Evolutionary conservation across 2,113 vertebrate genomes (phyloP).

Genomic region (Paraplagusia blochii): DNA sequence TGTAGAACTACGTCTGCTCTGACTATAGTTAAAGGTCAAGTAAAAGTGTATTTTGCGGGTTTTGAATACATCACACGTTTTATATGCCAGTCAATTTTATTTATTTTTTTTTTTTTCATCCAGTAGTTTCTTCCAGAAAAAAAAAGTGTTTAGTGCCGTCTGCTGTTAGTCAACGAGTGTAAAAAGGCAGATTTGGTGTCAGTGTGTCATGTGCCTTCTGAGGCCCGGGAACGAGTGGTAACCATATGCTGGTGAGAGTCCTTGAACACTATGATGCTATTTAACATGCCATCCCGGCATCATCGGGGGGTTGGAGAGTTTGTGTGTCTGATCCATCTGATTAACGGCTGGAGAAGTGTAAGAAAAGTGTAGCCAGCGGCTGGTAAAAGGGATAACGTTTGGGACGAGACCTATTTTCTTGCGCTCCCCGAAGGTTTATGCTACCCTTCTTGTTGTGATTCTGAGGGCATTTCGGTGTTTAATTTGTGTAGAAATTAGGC

Average conservation of each 20-base stretch:
- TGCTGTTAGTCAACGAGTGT: constrained; percentile 6
- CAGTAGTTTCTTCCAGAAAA: background rate
- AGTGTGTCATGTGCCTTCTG: constrained; percentile 12
- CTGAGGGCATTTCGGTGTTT: constrained; percentile 29
- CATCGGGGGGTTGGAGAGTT: constrained; percentile 17
- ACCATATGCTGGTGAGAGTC: constrained; percentile 37
- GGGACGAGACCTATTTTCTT: constrained; percentile 35
- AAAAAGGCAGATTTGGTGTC: constrained; percentile 12
- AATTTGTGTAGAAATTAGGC: constrained; percentile 1
- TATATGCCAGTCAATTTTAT: too few species aligned
- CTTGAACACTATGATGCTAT: constrained; percentile 33
- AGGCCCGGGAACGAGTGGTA: constrained; percentile 12
- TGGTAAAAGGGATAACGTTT: constrained; percentile 27
- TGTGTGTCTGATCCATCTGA: constrained; percentile 45
- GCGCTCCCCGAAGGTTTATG: constrained; percentile 6
- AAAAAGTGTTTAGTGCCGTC: constrained; percentile 10
- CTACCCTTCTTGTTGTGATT: constrained; percentile 17
- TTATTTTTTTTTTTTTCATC: too few species aligned
- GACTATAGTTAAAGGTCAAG: background rate
- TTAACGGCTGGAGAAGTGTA: constrained; percentile 18
- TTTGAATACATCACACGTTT: constrained; percentile 46
- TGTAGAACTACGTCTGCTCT: constrained; percentile 42
- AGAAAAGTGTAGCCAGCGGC: constrained; percentile 2
- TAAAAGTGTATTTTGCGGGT: constrained; percentile 50
- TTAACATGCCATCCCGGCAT: constrained; percentile 43